phyloP scores from a whole-genome alignment of 2,113 vertebrate genomes.

The Eidolon helvum region DNA sequence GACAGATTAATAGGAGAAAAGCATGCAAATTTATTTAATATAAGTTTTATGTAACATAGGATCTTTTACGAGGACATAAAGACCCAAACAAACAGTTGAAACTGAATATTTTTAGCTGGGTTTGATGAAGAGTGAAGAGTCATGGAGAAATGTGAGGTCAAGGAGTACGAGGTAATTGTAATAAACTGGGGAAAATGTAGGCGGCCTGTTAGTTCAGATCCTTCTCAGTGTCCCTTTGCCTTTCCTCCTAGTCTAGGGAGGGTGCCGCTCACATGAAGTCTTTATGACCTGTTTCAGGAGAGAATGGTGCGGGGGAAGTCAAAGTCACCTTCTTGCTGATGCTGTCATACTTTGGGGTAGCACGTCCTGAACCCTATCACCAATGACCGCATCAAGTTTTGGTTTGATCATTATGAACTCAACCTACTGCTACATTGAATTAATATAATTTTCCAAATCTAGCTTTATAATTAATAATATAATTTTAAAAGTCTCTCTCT shows the following conservation, averaged over 20 bases:
- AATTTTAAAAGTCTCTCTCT: background rate
- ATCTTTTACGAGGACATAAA: background rate
- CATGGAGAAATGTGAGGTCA: background rate
- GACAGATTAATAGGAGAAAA: background rate
- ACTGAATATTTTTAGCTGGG: background rate
- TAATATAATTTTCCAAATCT: background rate
- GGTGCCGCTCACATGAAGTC: background rate
- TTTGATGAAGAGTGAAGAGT: background rate
- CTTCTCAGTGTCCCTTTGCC: background rate
- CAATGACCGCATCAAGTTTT: background rate
- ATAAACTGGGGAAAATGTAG: background rate
- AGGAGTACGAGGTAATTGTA: background rate
- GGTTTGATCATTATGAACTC: background rate
- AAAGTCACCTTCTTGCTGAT: background rate
- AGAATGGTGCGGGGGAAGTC: background rate
- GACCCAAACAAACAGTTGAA: background rate
- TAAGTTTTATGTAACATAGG: background rate
- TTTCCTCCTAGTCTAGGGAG: background rate
- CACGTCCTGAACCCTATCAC: background rate
- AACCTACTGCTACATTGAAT: background rate
- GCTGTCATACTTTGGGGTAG: background rate
- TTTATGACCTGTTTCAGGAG: background rate
- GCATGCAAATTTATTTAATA: background rate
- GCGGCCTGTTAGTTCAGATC: background rate
- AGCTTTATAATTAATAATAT: background rate